A percentile compares a stretch with the other conserved stretches of the same genome.
phyloP scores from a whole-genome alignment of 2,113 vertebrate genomes.

The Panthera uncia region DNA sequence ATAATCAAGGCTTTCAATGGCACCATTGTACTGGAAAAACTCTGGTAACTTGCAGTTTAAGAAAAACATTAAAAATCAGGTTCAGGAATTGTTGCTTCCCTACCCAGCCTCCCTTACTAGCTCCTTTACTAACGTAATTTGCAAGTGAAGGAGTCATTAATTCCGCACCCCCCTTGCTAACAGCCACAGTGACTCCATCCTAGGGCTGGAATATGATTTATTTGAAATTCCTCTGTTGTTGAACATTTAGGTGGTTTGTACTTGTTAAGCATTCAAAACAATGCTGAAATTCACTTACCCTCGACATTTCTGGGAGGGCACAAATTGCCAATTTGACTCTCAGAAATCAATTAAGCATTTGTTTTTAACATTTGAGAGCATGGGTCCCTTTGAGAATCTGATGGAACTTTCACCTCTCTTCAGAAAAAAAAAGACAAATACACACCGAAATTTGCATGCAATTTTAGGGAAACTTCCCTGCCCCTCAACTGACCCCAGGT shows the following conservation, averaged over 20 bases:
- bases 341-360: not conserved
- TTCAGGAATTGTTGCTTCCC: not conserved
- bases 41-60: not conserved
- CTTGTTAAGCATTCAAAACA: not conserved
- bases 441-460: not conserved
- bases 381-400: not conserved
- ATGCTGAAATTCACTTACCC: not conserved
- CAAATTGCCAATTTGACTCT: not conserved
- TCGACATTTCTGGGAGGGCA: not conserved
- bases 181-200: not conserved
- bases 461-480: not conserved
- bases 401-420: not conserved
- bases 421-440: not conserved
- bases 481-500: not conserved
- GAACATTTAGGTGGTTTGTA: not conserved
- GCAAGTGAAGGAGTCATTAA: not conserved
- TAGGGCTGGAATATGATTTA: not conserved
- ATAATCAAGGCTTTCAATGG: not conserved
- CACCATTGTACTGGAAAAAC: not conserved
- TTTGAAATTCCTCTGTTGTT: not conserved
- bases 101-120: not conserved
- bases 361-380: not conserved
- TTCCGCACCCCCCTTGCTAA: not conserved
- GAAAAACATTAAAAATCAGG: not conserved
- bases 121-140: not conserved